Percentiles rank a stretch among this genome's conserved stretches.
Conservation (phyloP, 2,797 vertebrate genomes). For the Triplophysa yarkandensis region DNA sequence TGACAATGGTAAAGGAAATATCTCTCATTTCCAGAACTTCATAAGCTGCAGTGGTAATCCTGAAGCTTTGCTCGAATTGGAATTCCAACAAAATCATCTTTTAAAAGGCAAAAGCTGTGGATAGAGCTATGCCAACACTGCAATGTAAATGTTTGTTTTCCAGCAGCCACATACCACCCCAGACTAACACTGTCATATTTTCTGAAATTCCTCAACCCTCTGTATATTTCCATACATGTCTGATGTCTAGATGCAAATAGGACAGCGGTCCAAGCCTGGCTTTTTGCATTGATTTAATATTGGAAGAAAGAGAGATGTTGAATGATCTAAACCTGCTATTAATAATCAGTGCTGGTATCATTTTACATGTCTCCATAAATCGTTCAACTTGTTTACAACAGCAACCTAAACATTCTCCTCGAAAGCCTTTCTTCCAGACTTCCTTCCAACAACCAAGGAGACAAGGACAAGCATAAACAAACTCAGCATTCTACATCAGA, state of each 20-base stretch:
- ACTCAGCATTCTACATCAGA: conserved; percentile 36
- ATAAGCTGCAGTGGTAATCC: conserved; percentile 72
- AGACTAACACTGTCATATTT: neutral
- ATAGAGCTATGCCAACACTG: conserved; percentile 9
- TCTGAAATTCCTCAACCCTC: neutral
- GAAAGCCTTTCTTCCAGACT: conserved; percentile 40
- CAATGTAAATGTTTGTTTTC: conserved; percentile 42
- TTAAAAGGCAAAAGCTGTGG: conserved; percentile 33
- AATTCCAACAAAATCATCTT: conserved; percentile 59
- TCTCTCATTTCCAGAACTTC: conserved; percentile 71
- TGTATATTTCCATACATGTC: neutral
- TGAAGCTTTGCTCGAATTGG: conserved; percentile 62
- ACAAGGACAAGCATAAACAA: conserved; percentile 50
- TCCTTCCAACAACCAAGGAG: conserved; percentile 31
- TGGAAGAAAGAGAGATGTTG: neutral
- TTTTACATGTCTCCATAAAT: conserved; percentile 50
- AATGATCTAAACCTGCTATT: conserved; percentile 48
- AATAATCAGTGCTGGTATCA: conserved; percentile 48
- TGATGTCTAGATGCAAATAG: neutral
- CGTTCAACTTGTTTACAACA: conserved; percentile 51
- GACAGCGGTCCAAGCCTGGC: conserved; percentile 61
- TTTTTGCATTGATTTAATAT: conserved; percentile 11
- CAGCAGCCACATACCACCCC: conserved; percentile 1
- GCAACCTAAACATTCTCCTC: conserved; percentile 39
- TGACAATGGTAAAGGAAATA: conserved; percentile 65